Base-by-base conservation (phyloP, 2,113 vertebrate genomes). In the Tragulus kanchil region DNA sequence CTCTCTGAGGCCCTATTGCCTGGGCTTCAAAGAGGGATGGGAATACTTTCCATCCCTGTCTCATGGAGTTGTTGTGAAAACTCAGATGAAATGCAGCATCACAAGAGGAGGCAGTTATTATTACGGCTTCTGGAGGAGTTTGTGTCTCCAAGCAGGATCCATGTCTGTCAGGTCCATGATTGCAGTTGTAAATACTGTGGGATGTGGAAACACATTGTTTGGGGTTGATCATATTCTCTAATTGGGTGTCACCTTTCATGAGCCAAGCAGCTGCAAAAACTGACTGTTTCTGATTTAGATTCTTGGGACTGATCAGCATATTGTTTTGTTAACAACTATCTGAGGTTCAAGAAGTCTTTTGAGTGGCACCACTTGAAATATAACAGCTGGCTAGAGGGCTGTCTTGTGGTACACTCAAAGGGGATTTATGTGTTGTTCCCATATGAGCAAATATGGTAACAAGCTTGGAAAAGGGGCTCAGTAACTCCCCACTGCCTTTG, bases 241-340 rank as follows among this genome's bases (percentile, higher is more conserved):
- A 97, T 95, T 97, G 85, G 81, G 89, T 96, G 84, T 95, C 92
- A 97, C 95, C 92, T 97, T 97, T 95, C 93, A 81, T 75, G 96
- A 97, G 96, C 96, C 87, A 97, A 90, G 88, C 89, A 93, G 81
- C 93, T 96, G 96, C 84, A 96, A 92, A 95, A 97, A 88, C 81
- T 79, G 95, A 97, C 79, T 94, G 92, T 54, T 50, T 97, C 90
- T 93, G 90, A 97, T 97, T 95, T 96, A 92, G 88, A 93, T 97
- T 95, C 92, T 97, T 97, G 96, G 90, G 97, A 96, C 87, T 26
- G 87, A 98, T 97, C 84, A 90, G 92, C 81, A 93, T 90, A 95
- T 93, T 95, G 94, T 98, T 97, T 97, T 93, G 90, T 95, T 98
- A 97, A 89, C 85, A 97, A 77, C 64, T 67, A 95, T 88, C 67